phyloP scores from a whole-genome alignment of 2,797 vertebrate genomes.

The Sciurus vulgaris region DNA sequence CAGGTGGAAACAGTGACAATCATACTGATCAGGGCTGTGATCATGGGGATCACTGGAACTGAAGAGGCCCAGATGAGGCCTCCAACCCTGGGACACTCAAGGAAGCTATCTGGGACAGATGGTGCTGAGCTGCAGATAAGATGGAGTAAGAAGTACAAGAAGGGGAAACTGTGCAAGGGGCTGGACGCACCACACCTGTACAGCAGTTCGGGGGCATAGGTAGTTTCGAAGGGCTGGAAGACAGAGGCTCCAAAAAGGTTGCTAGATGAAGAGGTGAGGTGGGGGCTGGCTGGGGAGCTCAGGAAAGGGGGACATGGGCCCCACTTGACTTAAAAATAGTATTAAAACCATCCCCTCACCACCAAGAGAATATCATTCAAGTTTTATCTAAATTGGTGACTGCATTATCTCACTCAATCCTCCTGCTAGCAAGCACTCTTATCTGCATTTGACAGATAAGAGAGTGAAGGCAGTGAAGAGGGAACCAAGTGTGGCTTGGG shows the following conservation, averaged over 20 bases:
- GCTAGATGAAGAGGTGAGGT: neutral
- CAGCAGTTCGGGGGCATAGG: neutral
- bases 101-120: neutral
- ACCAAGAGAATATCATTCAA: neutral
- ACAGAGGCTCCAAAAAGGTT: neutral
- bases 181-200: neutral
- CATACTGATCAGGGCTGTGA: neutral
- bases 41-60: neutral
- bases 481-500: neutral
- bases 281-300: neutral
- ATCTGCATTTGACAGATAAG: conserved; percentile 52
- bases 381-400: conserved; percentile 57
- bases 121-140: neutral
- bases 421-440: conserved; percentile 19
- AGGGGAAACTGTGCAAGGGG: neutral
- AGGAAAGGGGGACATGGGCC: neutral
- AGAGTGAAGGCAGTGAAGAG: neutral
- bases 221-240: neutral
- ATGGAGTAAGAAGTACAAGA: neutral
- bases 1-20: neutral
- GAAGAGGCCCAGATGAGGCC: neutral
- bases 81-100: neutral
- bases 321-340: conserved; percentile 4
- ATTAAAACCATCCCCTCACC: neutral
- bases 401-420: neutral